These are phyloP conservation scores for Drosophila neotestacea DNA, from an alignment of 2,888 invertebrate species.

Conservation along the genomic window DNA sequence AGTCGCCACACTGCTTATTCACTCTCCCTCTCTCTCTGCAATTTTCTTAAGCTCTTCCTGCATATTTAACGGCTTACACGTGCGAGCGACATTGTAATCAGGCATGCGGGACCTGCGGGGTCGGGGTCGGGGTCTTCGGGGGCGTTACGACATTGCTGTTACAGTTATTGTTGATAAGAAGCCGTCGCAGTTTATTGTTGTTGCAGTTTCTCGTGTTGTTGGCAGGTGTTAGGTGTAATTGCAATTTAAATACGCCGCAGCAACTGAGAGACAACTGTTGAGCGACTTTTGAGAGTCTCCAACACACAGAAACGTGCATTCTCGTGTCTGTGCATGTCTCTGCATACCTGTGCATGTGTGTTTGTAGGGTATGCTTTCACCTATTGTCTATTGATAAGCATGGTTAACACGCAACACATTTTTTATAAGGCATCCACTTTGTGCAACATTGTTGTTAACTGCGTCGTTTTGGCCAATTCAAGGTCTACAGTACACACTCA, in stretches of 20 bases:
- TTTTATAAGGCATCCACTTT: conserved; percentile 19
- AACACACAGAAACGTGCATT: conserved; percentile 2
- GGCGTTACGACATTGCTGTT: conserved; percentile 36
- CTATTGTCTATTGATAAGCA: conserved; percentile 36
- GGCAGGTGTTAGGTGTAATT: conserved; percentile 49
- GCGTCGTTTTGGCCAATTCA: conserved; percentile 16
- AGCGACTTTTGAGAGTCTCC: conserved; percentile 9
- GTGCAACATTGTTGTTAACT: conserved; percentile 46
- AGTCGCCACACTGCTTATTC: conserved; percentile 15
- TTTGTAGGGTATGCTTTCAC: conserved; percentile 11
- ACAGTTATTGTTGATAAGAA: conserved; percentile 53
- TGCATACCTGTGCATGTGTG: conserved; percentile 4
- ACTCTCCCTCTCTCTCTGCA: not conserved
- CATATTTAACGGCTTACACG: conserved; percentile 69
- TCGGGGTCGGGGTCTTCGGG: conserved; percentile 1
- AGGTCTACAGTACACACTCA: not conserved
- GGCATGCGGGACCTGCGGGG: not conserved
- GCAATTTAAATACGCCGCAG: conserved; percentile 51
- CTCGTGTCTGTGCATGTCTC: not conserved
- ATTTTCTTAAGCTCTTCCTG: conserved; percentile 17
- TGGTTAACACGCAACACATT: conserved; percentile 15
- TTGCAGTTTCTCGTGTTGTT: conserved; percentile 7
- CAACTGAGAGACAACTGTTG: conserved; percentile 31
- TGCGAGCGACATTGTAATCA: conserved; percentile 64
- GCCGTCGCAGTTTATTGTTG: conserved; percentile 25